Evolutionary conservation across 1,140 invertebrate genomes (phyloP).

Genomic region (Grapholita molesta): DNA sequence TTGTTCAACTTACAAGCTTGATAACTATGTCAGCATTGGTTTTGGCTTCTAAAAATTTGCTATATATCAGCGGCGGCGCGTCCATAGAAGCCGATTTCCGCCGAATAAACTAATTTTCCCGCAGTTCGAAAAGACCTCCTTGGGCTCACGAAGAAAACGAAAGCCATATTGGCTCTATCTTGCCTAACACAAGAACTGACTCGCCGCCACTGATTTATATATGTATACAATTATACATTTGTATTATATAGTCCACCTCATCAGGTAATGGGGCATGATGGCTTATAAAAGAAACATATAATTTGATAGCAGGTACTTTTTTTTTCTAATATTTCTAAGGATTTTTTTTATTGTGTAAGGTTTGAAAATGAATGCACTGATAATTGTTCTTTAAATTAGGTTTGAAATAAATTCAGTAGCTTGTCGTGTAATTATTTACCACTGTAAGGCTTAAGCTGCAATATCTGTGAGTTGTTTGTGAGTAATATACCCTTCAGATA

Average conservation of each 20-base stretch:
- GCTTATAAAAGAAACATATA: background rate
- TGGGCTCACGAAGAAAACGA: too few relatives aligned
- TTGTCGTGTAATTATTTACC: background rate
- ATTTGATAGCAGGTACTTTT: background rate
- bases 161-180: too few relatives aligned
- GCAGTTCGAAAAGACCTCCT: too few relatives aligned
- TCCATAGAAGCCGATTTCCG: too few relatives aligned
- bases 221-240: background rate
- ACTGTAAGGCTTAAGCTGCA: background rate
- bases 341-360: slow-evolving; percentile 9
- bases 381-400: background rate
- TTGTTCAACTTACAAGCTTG: too few relatives aligned
- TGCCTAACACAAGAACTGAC: too few relatives aligned
- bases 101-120: too few relatives aligned
- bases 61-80: too few relatives aligned
- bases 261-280: background rate
- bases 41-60: too few relatives aligned
- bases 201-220: too few relatives aligned
- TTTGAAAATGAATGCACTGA: background rate
- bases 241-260: background rate
- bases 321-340: background rate
- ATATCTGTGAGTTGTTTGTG: background rate
- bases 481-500: background rate
- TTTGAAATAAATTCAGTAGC: background rate
- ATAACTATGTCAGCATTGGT: too few relatives aligned